Evolutionary conservation across 1,140 invertebrate species (phyloP), one percentile per base, ranked within the genome.

Genomic region (Procambarus clarkii): DNA sequence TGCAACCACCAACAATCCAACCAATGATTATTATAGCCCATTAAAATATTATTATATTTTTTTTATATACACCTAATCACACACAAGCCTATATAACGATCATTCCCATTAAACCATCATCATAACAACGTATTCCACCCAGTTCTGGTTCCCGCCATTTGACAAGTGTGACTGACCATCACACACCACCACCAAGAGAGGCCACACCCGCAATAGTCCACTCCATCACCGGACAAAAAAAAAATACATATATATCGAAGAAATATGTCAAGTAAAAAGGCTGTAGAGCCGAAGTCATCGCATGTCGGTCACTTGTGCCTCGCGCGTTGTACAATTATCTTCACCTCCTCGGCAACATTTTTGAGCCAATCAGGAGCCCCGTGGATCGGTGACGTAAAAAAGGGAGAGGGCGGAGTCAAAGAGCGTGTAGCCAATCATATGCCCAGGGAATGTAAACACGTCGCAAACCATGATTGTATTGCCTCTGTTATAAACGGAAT

Each of bases 381-480:
- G 45, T 64, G 85, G 50, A 45, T 78, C 48, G 50, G 18, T 87
- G 85, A 87, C 85, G 85, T 79, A 87, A 78, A 60, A 54, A 58
- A 34, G 34, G 11, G 50, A n/a, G 85, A 76, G 76, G 85, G 85
- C 60, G 85, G 13, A 0, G 34, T 34, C 34, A 34, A 50, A 58
- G 21, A 34, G 60, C 9, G n/a, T 24, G 76, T 46, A 60, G 85
- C 85, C 85, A 87, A 87, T 87, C 85, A 60, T 34, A 76, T 58
- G 76, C 50, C 58, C 18, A 77, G 74, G 54, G 77, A 87, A 79
- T 87, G 85, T 87, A 87, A 87, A 87, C 79, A 87, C 85, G 76
- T 87, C 74, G 85, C 76, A 87, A 79, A 60, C 85, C 58, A 54
- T 78, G 85, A 87, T 87, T 79, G 79, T 87, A 87, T 87, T 87